phyloP scores from a whole-genome alignment of 2,797 vertebrate species.

The Enteromius anoplus region DNA sequence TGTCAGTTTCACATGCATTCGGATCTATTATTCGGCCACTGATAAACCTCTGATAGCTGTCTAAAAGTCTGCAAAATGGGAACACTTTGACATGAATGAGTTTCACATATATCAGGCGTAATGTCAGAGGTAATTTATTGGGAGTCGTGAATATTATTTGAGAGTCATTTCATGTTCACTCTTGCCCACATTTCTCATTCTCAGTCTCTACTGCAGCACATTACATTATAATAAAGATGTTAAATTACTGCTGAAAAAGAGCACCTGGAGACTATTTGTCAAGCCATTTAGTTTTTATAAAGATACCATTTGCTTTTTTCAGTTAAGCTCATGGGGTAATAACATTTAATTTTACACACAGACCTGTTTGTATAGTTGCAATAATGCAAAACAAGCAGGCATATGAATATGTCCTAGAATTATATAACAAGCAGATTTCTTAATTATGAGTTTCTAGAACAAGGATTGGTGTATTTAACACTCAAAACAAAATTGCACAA shows the following conservation, averaged over 20 bases:
- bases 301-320: constrained; percentile 12
- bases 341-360: constrained; percentile 1
- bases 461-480: not conserved
- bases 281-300: constrained; percentile 29
- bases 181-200: constrained; percentile 16
- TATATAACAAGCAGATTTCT: not conserved
- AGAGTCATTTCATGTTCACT: constrained; percentile 13
- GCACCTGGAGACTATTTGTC: constrained; percentile 35
- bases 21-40: not conserved
- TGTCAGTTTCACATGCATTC: constrained; percentile 1
- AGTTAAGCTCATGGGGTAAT: not conserved
- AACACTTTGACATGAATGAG: constrained; percentile 39
- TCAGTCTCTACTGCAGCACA: constrained; percentile 8
- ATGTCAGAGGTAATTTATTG: constrained; percentile 46
- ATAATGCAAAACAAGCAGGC: not conserved
- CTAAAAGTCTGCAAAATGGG: constrained; percentile 32
- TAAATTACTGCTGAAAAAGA: constrained; percentile 33
- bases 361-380: not conserved
- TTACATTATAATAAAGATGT: constrained; percentile 38
- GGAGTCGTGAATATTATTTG: constrained; percentile 36
- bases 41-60: constrained; percentile 15
- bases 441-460: not conserved
- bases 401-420: not conserved
- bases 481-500: not conserved
- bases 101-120: constrained; percentile 28